Evolutionary conservation across 2,113 vertebrate species (phyloP), one percentile per base, ranked within the genome.

Genomic region (Oncorhynchus masou): DNA sequence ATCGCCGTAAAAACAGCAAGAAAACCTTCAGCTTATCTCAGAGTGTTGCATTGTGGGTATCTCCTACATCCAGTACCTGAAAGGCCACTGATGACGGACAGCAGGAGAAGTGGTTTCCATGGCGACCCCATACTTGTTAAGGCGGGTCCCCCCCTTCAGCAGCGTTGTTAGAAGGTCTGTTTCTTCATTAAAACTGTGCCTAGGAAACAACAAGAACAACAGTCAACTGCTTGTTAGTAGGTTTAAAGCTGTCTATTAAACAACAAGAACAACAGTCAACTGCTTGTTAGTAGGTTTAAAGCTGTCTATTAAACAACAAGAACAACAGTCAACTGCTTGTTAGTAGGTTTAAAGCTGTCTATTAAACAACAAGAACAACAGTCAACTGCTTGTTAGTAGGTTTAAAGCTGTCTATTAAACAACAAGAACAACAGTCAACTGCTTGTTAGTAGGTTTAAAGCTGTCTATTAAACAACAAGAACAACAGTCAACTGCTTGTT

Each of bases 61-160:
- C 1, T 54, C 51, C 5, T 13, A 54, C 51, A n/a, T 4, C 5
- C 51, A 19, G 12, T 95, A 98, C 97, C 97, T 96, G 96, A 96
- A 93, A 97, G 93, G 92, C 90, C 94, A 82, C 92, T 93, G 87
- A 95, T 91, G 90, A 96, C 80, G 87, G 96, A 96, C 90, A 98
- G 92, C 87, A 96, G 86, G 64, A 97, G 92, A 90, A 96, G 88
- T 77, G 95, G 90, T 97, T 94, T 96, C 97, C 96, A 96, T 92
- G 93, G 94, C 89, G 92, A 96, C 95, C 91, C 93, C 97, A 98
- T 99, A 85, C 84, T 96, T 90, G 88, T 89, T 91, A 78, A 65
- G 89, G 81, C 91, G 94, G 92, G 91, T 92, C 90, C 88, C 51
- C 39, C 5, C 51, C 87, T 88, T 90, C 88, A 87, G 86, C 77